Conservation (phyloP, 2,113 vertebrate genomes). For the Stictonetta naevosa region DNA sequence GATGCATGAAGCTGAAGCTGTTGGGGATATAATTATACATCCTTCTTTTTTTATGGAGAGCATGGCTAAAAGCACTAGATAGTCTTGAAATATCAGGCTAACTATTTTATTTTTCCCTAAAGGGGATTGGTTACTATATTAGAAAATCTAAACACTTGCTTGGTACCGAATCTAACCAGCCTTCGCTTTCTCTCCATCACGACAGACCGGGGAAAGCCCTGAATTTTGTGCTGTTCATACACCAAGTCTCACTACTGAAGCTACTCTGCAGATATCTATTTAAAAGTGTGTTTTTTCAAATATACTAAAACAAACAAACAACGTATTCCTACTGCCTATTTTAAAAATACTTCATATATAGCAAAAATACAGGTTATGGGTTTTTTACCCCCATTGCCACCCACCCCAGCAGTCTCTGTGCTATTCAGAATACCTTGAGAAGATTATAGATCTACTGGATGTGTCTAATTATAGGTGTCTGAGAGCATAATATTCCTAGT, state of each 20-base stretch:
- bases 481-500: background rate
- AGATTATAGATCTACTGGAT: background rate
- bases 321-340: background rate
- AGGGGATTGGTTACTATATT: background rate
- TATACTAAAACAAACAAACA: background rate
- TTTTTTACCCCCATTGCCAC: background rate
- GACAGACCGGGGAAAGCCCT: background rate
- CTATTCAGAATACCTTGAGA: background rate
- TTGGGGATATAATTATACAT: background rate
- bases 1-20: background rate
- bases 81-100: background rate
- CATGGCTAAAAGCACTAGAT: background rate
- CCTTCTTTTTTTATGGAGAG: background rate
- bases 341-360: background rate
- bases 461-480: constrained; percentile 6
- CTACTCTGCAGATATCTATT: background rate
- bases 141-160: background rate
- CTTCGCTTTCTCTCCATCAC: background rate
- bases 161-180: background rate
- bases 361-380: background rate
- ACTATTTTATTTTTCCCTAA: background rate
- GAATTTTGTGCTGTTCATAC: background rate
- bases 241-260: background rate
- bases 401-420: background rate
- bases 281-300: background rate